These are phyloP conservation scores for Nasonia vitripennis DNA, from an alignment of 1,140 invertebrate genomes.

Conservation along the genomic window DNA sequence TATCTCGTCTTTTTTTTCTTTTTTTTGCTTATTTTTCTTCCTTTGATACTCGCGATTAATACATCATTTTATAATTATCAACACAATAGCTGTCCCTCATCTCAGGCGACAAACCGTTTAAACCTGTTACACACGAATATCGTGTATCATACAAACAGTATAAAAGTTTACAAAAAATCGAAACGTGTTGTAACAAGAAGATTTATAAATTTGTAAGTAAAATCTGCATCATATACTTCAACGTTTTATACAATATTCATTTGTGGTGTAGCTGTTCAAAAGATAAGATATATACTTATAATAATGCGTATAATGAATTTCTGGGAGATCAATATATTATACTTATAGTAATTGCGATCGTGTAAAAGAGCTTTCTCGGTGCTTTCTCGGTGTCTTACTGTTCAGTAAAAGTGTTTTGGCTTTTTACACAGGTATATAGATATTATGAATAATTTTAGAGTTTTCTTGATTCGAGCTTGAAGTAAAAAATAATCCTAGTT, in stretches of 20 bases:
- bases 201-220: conserved; percentile 46
- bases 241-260: conserved; percentile 49
- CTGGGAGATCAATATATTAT: conserved; percentile 18
- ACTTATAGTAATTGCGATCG: conserved; percentile 33
- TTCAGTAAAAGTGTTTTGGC: not conserved
- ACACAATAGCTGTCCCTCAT: conserved; percentile 25
- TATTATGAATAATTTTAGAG: conserved; percentile 30
- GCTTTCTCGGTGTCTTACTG: not conserved
- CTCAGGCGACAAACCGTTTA: conserved; percentile 22
- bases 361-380: conserved; percentile 20
- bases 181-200: conserved; percentile 46
- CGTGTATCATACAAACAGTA: conserved; percentile 49
- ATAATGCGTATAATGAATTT: not conserved
- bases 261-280: conserved; percentile 19
- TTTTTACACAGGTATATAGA: conserved; percentile 36
- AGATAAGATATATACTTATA: conserved; percentile 9
- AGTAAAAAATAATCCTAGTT: conserved; percentile 5
- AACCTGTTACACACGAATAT: conserved; percentile 47
- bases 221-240: conserved; percentile 32
- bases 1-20: conserved; percentile 14
- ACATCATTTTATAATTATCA: conserved; percentile 34
- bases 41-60: conserved; percentile 32
- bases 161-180: conserved; percentile 52
- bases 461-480: conserved; percentile 12
- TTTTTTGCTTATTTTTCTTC: conserved; percentile 14